Conservation (phyloP, 2,113 vertebrate species). For the Zeus faber region DNA sequence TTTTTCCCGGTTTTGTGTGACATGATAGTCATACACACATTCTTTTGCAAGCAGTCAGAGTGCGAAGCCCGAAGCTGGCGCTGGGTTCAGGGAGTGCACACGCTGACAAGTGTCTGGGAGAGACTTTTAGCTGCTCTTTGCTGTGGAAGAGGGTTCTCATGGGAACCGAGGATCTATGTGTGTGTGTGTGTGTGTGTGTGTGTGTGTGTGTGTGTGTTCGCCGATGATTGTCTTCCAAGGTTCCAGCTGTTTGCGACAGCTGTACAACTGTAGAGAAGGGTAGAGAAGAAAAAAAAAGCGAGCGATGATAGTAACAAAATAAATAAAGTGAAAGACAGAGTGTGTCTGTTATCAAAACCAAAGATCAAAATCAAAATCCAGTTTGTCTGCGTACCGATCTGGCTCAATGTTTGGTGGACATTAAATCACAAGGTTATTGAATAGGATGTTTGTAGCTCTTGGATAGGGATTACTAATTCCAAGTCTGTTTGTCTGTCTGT, state of each 20-base stretch:
- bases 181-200: too few relatives aligned
- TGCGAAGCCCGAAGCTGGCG: constrained; percentile 9
- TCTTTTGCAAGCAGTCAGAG: constrained; percentile 13
- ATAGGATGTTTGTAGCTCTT: too few relatives aligned
- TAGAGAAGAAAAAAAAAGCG: constrained; percentile 26
- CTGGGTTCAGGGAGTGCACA: constrained; percentile 11
- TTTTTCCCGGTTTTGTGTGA: constrained; percentile 29
- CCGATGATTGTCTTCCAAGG: constrained; percentile 23
- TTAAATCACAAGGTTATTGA: too few relatives aligned
- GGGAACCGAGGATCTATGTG: constrained; percentile 35
- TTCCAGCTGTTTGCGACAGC: constrained; percentile 69
- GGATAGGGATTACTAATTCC: too few relatives aligned
- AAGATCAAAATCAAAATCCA: too few relatives aligned
- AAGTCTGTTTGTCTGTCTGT: constrained; percentile 23
- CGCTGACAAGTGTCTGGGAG: constrained; percentile 25
- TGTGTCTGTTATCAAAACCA: too few relatives aligned
- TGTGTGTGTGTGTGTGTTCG: constrained; percentile 8
- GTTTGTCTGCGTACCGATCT: too few relatives aligned
- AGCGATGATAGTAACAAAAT: too few relatives aligned
- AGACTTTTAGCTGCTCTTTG: constrained; percentile 43
- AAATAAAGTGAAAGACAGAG: too few relatives aligned
- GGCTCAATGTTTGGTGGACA: too few relatives aligned
- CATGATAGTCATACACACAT: constrained; percentile 20
- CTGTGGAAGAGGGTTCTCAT: constrained; percentile 41
- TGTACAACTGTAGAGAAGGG: constrained; percentile 34